Conservation (phyloP, 2,113 vertebrate genomes). For the Sakesphorus luctuosus region DNA sequence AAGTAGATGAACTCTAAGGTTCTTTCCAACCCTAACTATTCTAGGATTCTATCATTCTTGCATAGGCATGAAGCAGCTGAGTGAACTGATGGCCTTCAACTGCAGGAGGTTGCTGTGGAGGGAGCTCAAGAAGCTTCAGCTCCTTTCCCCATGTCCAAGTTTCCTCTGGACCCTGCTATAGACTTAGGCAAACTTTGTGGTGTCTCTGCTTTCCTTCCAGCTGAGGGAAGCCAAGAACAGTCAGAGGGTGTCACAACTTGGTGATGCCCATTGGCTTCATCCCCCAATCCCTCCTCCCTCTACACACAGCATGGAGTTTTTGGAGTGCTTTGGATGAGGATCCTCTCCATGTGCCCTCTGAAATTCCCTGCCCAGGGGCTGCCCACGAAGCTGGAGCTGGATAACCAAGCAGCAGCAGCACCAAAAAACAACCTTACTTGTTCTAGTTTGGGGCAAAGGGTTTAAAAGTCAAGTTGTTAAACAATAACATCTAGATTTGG, state of each 20-base stretch:
- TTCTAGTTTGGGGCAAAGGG: background rate
- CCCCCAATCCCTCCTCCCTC: background rate
- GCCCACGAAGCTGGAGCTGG: background rate
- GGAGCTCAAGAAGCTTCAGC: background rate
- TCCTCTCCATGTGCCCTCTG: background rate
- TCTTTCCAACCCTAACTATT: background rate
- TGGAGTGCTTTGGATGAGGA: background rate
- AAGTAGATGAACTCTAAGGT: background rate
- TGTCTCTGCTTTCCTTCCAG: background rate
- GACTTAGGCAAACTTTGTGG: background rate
- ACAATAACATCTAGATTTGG: background rate
- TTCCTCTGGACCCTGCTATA: background rate
- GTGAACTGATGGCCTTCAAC: background rate
- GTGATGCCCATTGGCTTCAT: background rate
- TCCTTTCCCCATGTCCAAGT: background rate
- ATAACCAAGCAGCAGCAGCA: background rate
- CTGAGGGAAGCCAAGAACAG: background rate
- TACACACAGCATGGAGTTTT: accelerated
- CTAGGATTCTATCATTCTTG: background rate
- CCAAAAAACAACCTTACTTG: background rate
- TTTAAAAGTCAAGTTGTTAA: background rate
- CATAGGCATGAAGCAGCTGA: background rate
- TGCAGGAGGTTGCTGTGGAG: background rate
- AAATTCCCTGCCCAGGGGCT: background rate
- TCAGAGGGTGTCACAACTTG: background rate